Evolutionary conservation across 2,113 vertebrate genomes (phyloP).

Genomic region (Pelecanoides urinatrix): DNA sequence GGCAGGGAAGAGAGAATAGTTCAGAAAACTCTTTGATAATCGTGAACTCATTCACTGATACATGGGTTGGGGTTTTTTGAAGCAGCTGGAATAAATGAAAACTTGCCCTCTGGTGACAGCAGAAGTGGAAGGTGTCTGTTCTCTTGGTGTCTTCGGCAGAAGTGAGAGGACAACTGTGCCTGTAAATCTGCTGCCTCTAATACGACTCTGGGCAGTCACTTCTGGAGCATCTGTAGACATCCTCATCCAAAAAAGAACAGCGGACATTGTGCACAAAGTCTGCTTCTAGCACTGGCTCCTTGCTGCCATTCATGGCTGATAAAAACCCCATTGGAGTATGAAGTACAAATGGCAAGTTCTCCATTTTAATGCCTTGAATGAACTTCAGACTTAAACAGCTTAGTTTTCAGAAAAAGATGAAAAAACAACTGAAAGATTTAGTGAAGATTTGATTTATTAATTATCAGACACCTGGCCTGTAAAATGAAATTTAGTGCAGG

Average conservation of each 20-base stretch:
- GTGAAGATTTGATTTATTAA: constrained; percentile 3
- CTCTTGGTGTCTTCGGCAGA: accelerated
- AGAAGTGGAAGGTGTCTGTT: not conserved
- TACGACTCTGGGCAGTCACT: not conserved
- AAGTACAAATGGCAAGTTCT: not conserved
- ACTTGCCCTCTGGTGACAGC: not conserved
- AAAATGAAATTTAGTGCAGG: not conserved
- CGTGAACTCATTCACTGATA: not conserved
- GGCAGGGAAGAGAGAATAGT: not conserved
- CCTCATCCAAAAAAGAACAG: not conserved
- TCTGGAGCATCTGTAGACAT: not conserved
- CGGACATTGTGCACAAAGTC: not conserved
- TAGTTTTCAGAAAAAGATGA: not conserved
- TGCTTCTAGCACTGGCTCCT: not conserved
- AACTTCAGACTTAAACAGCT: not conserved
- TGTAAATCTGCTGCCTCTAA: not conserved
- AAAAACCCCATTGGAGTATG: not conserved
- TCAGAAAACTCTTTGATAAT: not conserved
- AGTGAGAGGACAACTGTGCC: not conserved
- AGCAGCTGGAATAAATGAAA: not conserved
- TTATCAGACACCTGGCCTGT: not conserved
- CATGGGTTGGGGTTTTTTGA: accelerated
- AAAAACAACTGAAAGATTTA: constrained; percentile 10
- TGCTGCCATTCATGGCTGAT: not conserved
- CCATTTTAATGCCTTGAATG: not conserved